phyloP scores from a whole-genome alignment of 30 jellyfish, hydroid and myxozoan species.

The Hydractinia symbiolongicarpus region DNA sequence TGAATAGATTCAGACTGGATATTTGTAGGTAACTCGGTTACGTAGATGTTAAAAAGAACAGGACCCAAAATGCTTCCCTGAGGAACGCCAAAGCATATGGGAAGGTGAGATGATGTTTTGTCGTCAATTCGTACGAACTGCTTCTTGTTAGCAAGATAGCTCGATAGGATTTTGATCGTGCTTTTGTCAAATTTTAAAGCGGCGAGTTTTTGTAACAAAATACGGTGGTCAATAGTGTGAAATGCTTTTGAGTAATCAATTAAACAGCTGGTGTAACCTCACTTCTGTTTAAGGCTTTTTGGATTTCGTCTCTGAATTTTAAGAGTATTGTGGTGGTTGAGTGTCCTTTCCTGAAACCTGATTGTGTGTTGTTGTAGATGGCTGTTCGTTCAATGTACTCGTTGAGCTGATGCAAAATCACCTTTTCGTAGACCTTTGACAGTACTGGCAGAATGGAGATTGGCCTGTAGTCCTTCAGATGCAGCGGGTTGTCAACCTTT shows the following conservation, averaged over 20 bases:
- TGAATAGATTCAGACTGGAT: too few relatives aligned
- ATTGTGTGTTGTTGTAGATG: background rate
- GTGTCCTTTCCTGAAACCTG: constrained; percentile 1
- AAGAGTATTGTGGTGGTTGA: background rate
- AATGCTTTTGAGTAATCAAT: background rate
- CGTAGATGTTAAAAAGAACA: too few relatives aligned
- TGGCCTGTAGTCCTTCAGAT: background rate
- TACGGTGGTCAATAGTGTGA: too few relatives aligned
- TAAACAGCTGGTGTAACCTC: background rate
- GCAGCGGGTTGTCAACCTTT: background rate
- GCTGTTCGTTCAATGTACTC: background rate
- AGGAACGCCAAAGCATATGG: too few relatives aligned
- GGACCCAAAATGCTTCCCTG: too few relatives aligned
- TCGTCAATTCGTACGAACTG: too few relatives aligned
- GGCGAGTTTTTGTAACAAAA: too few relatives aligned
- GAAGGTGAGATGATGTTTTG: too few relatives aligned
- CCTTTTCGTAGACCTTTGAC: background rate
- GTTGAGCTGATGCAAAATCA: background rate
- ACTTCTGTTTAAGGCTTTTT: background rate
- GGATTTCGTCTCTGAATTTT: background rate
- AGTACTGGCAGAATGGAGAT: background rate
- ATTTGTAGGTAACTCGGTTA: too few relatives aligned
- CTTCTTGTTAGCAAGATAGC: too few relatives aligned
- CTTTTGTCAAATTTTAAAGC: too few relatives aligned
- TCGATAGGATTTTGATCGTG: too few relatives aligned